Base-by-base conservation (phyloP, 2,797 vertebrate genomes). In the Enteromius thamalakanensis region DNA sequence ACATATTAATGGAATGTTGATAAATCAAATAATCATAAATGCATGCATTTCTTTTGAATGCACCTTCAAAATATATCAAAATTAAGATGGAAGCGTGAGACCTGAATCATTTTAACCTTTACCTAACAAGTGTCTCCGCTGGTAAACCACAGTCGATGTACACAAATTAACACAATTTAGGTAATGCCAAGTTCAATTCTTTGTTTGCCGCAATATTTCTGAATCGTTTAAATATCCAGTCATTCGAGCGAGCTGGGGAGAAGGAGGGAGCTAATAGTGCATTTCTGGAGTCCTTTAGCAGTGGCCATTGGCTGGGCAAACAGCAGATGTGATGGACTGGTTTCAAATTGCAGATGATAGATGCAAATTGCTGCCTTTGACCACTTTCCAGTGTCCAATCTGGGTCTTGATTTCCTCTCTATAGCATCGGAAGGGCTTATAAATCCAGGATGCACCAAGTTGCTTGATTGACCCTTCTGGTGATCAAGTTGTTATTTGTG, bases 101-200 rank as follows among this genome's bases (percentile, higher is more conserved):
- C 26, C 62, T 51, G n/a, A 51, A 67, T 19, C 85, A 76, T 80
- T 84, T 85, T 81, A 87, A 86, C 87, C 87, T 87, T 88, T 67
- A 81, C 70, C 67, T 83, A 82, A 87, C 70, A 75, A 78, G 79
- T 83, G 86, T 88, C 84, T 86, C 82, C 76, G 69, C 84, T 23
- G 12, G 88, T 86, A 87, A 91, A 91, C 87, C 68, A 60, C 85
- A 34, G 84, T 90, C 89, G 87, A 55, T 88, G 87, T 89, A 92
- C 87, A 92, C 85, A 93, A 93, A 91, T 5, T 74, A 90, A 92
- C 83, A 82, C 91, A 92, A 89, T 94, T 95, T 94, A 93, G 87
- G 87, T 92, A 34, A 88, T 94, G 94, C 91, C 94, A 94, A 53
- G 80, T 93, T 90, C 89, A 92, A 91, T 95, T 93, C 86, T 77